Base-by-base conservation (phyloP, 2,888 invertebrate species). In the Troilus luridus region DNA sequence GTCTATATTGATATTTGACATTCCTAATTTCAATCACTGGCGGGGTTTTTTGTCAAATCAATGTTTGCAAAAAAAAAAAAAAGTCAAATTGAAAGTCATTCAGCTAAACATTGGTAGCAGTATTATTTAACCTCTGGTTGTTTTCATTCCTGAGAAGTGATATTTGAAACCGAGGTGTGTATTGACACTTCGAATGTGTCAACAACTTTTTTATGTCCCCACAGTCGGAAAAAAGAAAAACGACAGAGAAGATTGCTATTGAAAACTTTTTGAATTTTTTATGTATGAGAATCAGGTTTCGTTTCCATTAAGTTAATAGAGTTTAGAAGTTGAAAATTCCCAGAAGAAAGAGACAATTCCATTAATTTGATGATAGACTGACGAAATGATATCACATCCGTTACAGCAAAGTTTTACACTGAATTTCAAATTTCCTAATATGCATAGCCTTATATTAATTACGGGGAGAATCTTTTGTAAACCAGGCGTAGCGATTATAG, bases 131-230 rank as follows among this genome's bases (percentile, higher is more conserved):
- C 19, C 72, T 14, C 14, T 77, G 27, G 27, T 17, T 41, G 17
- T 77, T 41, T 72, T 72, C 72, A 77, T 41, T 41, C 72, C 72
- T 41, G 72, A 41, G 14, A 77, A 77, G 72, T 77, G 72, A 41
- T 41, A 41, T 41, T 41, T 19, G 27, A 77, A 41, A 77, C 72
- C 72, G 72, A 77, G 27, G 24, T 67, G 24, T 67, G n/a, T 77
- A 41, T 77, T 41, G 27, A 77, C 72, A 19, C 72, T 77, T 41
- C 17, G 41, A 77, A 41, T 19, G 72, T 77, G 72, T 77, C 41
- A 11, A 41, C 72, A 77, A 77, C 5, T 27, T 77, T 77, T 77
- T 77, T 41, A 8, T 77, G 17, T 77, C 72, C 19, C n/a, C n/a
- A 41, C 72, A 6, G 11, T 41, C 5, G 24, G 64, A 24, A 64